Evolutionary conservation across 2,113 vertebrate species (phyloP), one percentile per base, ranked within the genome.

Genomic region (Cheilinus undulatus): DNA sequence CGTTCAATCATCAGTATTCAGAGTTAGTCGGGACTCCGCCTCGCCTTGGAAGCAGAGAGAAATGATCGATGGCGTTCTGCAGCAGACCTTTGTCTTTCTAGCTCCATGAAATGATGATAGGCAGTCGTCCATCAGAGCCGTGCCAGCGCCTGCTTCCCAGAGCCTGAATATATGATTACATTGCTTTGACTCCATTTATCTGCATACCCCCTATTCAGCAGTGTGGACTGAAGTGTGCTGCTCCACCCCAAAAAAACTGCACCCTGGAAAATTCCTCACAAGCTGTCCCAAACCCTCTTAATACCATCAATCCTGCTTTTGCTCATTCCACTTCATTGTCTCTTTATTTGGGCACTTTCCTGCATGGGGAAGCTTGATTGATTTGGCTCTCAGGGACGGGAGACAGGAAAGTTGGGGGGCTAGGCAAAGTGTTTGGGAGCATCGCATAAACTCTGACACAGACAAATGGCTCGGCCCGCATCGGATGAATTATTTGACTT

Each of bases 321-420:
- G 46, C 74, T 86, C 90, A 91, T 92, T 93, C 89, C 90, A 91
- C 89, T 91, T 91, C 90, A 92, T 92, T 91, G 86, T 93, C 89
- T 91, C 87, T 92, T 90, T 89, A 92, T 93, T 89, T 88, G 81
- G n/a, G 71, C 82, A 84, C 74, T 91, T 91, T 91, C 78, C 83
- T 92, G 90, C 91, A 91, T 89, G 90, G 87, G 34, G 78, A 89
- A 83, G 77, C 86, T 91, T 93, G 92, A 93, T 92, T 87, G 89
- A 93, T 92, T 90, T 76, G 82, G 71, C 77, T 90, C 80, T 83
- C 71, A 63, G 83, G 82, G 77, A 70, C 32, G 69, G 83, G 80
- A 86, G 92, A 92, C 91, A 88, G 89, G 85, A 45, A 87, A 91
- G 88, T 91, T 91, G 84, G 84, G 57, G 73, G 69, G 77, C 74